Conservation (phyloP, 2,797 vertebrate species). For the Sebastes minor region DNA sequence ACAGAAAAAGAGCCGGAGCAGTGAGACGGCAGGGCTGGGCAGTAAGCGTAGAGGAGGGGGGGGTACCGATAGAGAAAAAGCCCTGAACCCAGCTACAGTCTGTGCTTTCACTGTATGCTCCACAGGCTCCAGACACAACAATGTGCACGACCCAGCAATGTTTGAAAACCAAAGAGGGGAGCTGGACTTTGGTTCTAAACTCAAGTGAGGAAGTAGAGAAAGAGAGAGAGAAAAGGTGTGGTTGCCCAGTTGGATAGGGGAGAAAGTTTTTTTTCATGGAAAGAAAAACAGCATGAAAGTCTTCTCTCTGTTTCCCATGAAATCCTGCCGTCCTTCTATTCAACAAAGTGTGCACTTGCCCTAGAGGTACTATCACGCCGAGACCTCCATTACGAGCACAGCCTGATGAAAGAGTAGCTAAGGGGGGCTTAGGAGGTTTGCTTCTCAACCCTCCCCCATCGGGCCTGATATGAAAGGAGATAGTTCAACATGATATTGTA, state of each 20-base stretch:
- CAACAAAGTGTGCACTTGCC: constrained; percentile 51
- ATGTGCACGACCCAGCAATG: constrained; percentile 37
- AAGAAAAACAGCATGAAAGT: constrained; percentile 47
- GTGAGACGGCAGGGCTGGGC: background rate
- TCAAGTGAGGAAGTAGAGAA: background rate
- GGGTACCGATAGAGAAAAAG: constrained; percentile 33
- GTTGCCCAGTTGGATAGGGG: constrained; percentile 10
- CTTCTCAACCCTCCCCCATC: constrained; percentile 54
- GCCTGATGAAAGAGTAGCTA: constrained; percentile 77
- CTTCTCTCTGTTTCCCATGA: constrained; percentile 72
- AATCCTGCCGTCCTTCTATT: constrained; percentile 51
- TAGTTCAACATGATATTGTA: constrained; percentile 50
- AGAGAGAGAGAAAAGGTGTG: background rate
- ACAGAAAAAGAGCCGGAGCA: constrained; percentile 38
- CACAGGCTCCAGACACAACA: constrained; percentile 73
- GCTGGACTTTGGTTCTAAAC: background rate
- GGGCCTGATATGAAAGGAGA: constrained; percentile 62
- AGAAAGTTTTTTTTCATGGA: constrained; percentile 21
- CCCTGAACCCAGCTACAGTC: constrained; percentile 32
- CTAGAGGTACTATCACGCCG: constrained; percentile 54
- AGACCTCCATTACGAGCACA: constrained; percentile 73
- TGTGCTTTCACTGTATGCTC: constrained; percentile 58
- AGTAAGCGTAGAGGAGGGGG: background rate
- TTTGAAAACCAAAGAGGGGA: constrained; percentile 9
- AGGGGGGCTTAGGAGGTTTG: constrained; percentile 61